A percentile compares a stretch with the other conserved stretches of the same genome.
These are phyloP conservation scores for Heliornis fulica DNA, from an alignment of 2,113 vertebrate species.

Conservation along the genomic window DNA sequence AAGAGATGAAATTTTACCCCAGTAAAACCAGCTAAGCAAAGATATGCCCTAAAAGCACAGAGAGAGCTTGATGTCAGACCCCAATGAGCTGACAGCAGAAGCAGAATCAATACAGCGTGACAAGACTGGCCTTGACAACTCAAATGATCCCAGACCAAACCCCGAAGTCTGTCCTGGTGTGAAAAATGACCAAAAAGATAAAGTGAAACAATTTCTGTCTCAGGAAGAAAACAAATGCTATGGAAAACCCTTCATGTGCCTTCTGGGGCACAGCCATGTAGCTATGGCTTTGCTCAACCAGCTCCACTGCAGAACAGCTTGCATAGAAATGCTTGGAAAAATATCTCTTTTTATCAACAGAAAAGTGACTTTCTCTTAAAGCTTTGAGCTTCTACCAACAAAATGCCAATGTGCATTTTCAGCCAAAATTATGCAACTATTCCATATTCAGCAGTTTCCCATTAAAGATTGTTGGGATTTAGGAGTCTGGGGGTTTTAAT, in stretches of 20 bases:
- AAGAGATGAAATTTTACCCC: slow-evolving; percentile 8
- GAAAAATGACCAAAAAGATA: neutral
- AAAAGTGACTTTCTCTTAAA: neutral
- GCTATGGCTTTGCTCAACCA: neutral
- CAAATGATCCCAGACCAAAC: neutral
- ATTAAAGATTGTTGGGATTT: neutral
- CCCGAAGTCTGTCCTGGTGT: neutral
- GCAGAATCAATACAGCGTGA: neutral
- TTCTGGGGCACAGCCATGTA: neutral
- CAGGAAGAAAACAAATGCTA: neutral
- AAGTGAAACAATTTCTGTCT: neutral
- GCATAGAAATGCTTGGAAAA: neutral
- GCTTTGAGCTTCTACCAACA: neutral
- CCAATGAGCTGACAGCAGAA: neutral
- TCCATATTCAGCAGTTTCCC: neutral
- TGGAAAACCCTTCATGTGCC: neutral
- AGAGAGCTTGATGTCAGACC: neutral
- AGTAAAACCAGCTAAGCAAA: slow-evolving; percentile 42
- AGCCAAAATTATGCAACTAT: neutral
- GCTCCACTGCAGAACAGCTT: neutral
- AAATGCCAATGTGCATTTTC: neutral
- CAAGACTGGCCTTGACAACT: neutral
- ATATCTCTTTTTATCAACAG: neutral
- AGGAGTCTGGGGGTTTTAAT: neutral
- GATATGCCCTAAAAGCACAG: slow-evolving; percentile 4